Evolutionary conservation across 2,888 invertebrate genomes (phyloP).

Genomic region (Ypsolopha scabrella): DNA sequence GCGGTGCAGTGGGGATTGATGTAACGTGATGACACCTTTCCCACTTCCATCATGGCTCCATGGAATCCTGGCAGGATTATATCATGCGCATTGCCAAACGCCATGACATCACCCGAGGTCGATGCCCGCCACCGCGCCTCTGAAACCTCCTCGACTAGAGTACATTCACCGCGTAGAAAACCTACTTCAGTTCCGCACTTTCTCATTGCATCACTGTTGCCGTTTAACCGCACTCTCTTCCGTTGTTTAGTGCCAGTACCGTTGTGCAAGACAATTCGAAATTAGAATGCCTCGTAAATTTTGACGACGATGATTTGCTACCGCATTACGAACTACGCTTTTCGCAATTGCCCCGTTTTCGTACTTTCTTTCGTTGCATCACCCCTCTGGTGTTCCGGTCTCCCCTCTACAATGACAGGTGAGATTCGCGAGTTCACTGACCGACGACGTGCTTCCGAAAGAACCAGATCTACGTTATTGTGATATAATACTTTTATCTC

Average conservation of each 20-base stretch:
- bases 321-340: constrained; percentile 15
- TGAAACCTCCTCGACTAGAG: constrained; percentile 37
- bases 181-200: constrained; percentile 67
- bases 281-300: constrained; percentile 27
- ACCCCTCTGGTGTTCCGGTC: constrained; percentile 27
- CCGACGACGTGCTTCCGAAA: constrained; percentile 41
- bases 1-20: constrained; percentile 39
- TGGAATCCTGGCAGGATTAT: constrained; percentile 23
- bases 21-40: constrained; percentile 22
- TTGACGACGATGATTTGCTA: constrained; percentile 17
- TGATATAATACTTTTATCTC: constrained; percentile 38
- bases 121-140: constrained; percentile 38
- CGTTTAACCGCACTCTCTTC: constrained; percentile 63
- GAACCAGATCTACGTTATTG: constrained; percentile 37
- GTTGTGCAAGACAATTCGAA: constrained; percentile 48
- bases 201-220: constrained; percentile 63
- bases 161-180: constrained; percentile 67
- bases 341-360: constrained; percentile 29
- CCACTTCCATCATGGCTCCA: constrained; percentile 29
- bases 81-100: constrained; percentile 7
- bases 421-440: constrained; percentile 64
- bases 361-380: constrained; percentile 68
- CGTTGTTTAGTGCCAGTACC: constrained; percentile 27
- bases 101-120: constrained; percentile 45
- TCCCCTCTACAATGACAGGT: constrained; percentile 50